Base-by-base conservation (phyloP, 1,140 invertebrate species). In the Musca domestica region DNA sequence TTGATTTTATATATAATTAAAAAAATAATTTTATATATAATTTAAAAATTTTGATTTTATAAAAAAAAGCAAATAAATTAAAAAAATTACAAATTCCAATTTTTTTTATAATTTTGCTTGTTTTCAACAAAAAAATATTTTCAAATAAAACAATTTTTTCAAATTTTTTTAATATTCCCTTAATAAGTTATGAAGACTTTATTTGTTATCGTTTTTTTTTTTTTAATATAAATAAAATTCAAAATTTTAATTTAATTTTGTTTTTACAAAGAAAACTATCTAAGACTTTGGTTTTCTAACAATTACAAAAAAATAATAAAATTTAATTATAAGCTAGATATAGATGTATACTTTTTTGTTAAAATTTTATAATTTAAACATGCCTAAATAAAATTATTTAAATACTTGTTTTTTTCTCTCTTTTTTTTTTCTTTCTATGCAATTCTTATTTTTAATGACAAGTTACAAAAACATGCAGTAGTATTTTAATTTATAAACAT, bases 361-460 rank as follows among this genome's bases (percentile, higher is more conserved):
- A n/a, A 64, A 48, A 66, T 66, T 51, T 30, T 52, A 66, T 52
- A 56, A 14, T 30, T 51, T n/a, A 51, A 66, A 51, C 20, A 66
- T 66, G 49, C 23, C 47, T 27, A 27, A 51, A 66, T 51, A 51
- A 14, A 65, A 49, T 17, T 20, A 49, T 12, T 34, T 34, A 30
- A 66, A 51, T 41, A 30, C 27, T 30, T 30, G 27, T 41, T 41
- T 41, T 2, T n/a, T n/a, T n/a, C n/a, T n/a, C n/a, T 41, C 12
- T 41, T 41, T 41, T 2, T 41, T n/a, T 41, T 41, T 41, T 12
- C 9, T 30, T 30, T 30, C 27, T 3, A 30, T n/a, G 12, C 4
- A 41, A 10, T 41, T 41, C 10, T 41, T 7, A 41, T 41, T 41
- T 41, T 9, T 41, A 41, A 9, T 41, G 34, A 41, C 34, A 41